Evolutionary conservation across 2,888 invertebrate genomes (phyloP).

Genomic region (Cephus runcator): DNA sequence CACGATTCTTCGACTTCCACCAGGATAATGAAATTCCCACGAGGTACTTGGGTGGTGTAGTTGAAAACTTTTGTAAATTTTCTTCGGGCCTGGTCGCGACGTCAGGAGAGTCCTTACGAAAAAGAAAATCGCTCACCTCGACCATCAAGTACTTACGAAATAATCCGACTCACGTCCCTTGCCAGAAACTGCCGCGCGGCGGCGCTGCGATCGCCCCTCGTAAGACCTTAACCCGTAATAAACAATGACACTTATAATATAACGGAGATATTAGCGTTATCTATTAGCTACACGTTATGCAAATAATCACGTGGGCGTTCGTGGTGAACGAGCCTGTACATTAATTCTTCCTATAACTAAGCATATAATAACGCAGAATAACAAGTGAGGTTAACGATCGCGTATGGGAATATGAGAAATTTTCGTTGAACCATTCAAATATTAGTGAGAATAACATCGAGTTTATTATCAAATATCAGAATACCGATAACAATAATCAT

Average conservation of each 20-base stretch:
- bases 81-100: background rate
- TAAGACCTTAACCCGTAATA: background rate
- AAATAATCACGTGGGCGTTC: constrained; percentile 41
- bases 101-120: background rate
- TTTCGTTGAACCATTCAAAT: too few relatives aligned
- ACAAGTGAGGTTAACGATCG: background rate
- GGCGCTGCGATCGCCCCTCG: background rate
- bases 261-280: constrained; percentile 3
- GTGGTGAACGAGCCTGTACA: constrained; percentile 7
- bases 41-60: background rate
- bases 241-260: constrained; percentile 8
- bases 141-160: background rate
- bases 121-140: background rate
- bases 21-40: background rate
- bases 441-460: too few relatives aligned
- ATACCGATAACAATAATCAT: background rate
- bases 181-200: background rate
- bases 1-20: background rate
- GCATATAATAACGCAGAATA: background rate
- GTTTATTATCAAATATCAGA: too few relatives aligned
- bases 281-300: constrained; percentile 13
- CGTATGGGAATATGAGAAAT: too few relatives aligned
- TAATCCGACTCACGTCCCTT: background rate
- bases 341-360: background rate
- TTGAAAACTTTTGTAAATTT: background rate